Conservation (phyloP, 2,888 invertebrate species). For the Leucophenga maculata region DNA sequence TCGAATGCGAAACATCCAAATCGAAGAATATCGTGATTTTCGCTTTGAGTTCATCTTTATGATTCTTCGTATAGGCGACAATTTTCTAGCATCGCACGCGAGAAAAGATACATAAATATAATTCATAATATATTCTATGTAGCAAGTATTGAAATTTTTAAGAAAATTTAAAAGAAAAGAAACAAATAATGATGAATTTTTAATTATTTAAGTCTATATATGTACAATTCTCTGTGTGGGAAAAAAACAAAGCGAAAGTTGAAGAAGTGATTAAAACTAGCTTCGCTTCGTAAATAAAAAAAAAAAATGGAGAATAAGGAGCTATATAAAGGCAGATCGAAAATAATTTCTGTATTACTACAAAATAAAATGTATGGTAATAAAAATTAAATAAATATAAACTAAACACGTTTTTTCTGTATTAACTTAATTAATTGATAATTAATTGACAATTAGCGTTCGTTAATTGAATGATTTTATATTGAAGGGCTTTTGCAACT, state of each 20-base stretch:
- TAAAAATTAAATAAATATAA: slow-evolving; percentile 62
- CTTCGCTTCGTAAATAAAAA: neutral
- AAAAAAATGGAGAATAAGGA: neutral
- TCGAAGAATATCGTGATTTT: no score
- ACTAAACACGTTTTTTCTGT: slow-evolving; percentile 37
- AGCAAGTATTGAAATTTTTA: slow-evolving; percentile 37
- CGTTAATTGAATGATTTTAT: no score
- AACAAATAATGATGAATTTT: slow-evolving; percentile 23
- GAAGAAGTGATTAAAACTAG: neutral
- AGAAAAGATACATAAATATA: slow-evolving; percentile 11
- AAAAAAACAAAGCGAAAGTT: no score
- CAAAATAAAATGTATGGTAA: slow-evolving; percentile 51
- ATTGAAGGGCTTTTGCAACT: no score
- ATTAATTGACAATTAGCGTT: no score
- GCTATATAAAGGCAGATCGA: slow-evolving; percentile 1
- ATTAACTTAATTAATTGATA: slow-evolving; percentile 1
- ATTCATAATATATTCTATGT: slow-evolving; percentile 38
- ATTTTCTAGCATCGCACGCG: no score
- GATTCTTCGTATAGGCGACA: no score
- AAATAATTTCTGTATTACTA: slow-evolving; percentile 28
- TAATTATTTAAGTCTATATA: slow-evolving; percentile 1
- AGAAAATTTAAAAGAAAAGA: slow-evolving; percentile 11
- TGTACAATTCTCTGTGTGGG: neutral
- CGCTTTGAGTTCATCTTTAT: no score
- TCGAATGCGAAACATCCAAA: no score